phyloP scores from a whole-genome alignment of 2,888 invertebrate genomes.

The Sinodicranocentrus sp. region DNA sequence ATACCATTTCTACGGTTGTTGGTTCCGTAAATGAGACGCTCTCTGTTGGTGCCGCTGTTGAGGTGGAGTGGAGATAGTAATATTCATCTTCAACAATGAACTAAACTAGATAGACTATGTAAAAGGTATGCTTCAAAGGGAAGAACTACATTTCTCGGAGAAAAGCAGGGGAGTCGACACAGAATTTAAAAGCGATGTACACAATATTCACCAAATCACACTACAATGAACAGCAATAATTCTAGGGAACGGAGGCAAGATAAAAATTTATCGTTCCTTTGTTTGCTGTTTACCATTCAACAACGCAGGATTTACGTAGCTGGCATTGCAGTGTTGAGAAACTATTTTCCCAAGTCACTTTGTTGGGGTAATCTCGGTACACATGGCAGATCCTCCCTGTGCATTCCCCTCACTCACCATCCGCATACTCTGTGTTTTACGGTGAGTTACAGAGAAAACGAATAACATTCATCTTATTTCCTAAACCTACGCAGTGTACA shows the following conservation, averaged over 20 bases:
- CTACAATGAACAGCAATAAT: conserved; percentile 46
- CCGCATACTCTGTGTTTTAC: background rate
- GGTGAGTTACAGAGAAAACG: too few relatives aligned
- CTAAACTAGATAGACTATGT: conserved; percentile 27
- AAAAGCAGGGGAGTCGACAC: background rate
- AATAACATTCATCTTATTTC: conserved; percentile 11
- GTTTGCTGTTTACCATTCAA: conserved; percentile 20
- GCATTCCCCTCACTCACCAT: background rate
- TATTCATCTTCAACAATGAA: conserved; percentile 57
- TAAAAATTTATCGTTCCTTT: conserved; percentile 57
- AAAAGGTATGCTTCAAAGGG: background rate
- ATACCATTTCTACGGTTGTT: conserved; percentile 55
- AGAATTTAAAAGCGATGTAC: conserved; percentile 34
- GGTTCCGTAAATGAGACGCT: conserved; percentile 59
- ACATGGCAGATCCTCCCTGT: too few relatives aligned
- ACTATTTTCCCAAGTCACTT: too few relatives aligned
- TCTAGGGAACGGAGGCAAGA: conserved; percentile 51
- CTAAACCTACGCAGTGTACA: too few relatives aligned
- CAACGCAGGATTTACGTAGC: background rate
- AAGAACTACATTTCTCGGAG: background rate
- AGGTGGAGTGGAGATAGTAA: conserved; percentile 21
- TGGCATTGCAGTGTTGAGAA: too few relatives aligned
- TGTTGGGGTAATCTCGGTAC: background rate
- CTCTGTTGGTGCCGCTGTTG: conserved; percentile 2
- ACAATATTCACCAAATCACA: conserved; percentile 36